A percentile compares a stretch with the other conserved stretches of the same genome.
These are phyloP conservation scores for Anolis sagrei DNA, from an alignment of 2,113 vertebrate species.

Conservation along the genomic window DNA sequence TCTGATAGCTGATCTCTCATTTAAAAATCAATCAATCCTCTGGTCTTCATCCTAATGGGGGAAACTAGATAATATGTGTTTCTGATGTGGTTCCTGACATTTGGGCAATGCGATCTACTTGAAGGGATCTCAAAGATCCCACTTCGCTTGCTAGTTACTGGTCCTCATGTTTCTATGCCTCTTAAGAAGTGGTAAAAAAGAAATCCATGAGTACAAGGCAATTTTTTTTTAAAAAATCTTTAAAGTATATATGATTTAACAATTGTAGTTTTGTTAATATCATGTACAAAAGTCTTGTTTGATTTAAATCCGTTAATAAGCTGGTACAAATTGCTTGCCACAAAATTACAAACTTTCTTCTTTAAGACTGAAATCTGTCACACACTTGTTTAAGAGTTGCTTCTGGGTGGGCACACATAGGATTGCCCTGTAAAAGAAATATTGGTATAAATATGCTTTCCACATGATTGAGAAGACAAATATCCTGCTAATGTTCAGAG, in stretches of 20 bases:
- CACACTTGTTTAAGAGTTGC: not conserved
- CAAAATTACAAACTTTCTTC: not conserved
- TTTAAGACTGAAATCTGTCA: not conserved
- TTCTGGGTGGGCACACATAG: not conserved
- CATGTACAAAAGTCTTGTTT: not conserved
- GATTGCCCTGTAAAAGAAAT: not conserved
- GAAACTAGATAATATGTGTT: not conserved
- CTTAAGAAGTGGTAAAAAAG: not conserved
- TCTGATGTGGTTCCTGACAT: not conserved
- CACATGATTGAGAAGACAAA: not conserved
- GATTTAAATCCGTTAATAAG: not conserved
- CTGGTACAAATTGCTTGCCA: not conserved
- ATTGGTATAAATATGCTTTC: not conserved
- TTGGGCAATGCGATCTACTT: not conserved
- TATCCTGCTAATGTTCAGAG: not conserved
- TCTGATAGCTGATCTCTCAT: not conserved
- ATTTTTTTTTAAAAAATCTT: not conserved
- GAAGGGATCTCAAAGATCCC: not conserved
- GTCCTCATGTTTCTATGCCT: not conserved
- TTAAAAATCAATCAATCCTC: not conserved
- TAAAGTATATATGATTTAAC: not conserved
- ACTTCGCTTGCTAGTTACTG: not conserved
- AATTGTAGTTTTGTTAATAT: not conserved
- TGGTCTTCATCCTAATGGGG: not conserved
- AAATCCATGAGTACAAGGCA: not conserved